phyloP scores from a whole-genome alignment of 2,797 vertebrate genomes.

The Silurus lanzhouensis region DNA sequence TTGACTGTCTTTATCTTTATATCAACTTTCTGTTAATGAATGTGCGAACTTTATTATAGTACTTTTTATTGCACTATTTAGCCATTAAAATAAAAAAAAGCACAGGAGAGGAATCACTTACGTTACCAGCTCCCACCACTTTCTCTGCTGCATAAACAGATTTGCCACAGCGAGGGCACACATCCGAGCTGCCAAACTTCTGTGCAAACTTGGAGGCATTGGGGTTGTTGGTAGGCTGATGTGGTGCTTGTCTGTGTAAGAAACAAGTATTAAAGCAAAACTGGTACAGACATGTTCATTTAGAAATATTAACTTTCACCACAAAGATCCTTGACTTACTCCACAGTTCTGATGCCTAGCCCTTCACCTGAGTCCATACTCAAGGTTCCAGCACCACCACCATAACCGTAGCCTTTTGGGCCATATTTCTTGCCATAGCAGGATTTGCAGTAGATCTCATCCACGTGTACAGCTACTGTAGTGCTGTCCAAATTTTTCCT shows the following conservation, averaged over 20 bases:
- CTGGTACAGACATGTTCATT: no score
- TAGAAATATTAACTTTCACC: not conserved
- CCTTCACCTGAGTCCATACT: conserved; percentile 89
- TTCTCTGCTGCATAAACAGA: conserved; percentile 93
- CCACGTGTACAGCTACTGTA: conserved; percentile 89
- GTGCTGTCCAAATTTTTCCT: conserved; percentile 97
- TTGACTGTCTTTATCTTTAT: not conserved
- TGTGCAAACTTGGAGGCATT: conserved; percentile 86
- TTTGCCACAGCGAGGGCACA: conserved; percentile 87
- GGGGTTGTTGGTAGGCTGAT: conserved; percentile 86
- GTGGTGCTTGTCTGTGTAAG: conserved; percentile 71
- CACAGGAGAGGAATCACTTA: conserved; percentile 65
- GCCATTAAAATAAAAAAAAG: not conserved
- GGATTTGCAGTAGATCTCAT: conserved; percentile 96
- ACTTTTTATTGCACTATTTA: not conserved
- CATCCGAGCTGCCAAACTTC: conserved; percentile 80
- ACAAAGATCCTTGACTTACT: conserved; percentile 73
- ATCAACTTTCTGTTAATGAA: not conserved
- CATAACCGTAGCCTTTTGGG: conserved; percentile 94
- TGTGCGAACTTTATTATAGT: not conserved
- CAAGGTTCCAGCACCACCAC: conserved; percentile 89
- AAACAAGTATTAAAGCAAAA: not conserved
- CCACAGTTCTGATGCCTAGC: conserved; percentile 86
- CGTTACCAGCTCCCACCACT: conserved; percentile 90
- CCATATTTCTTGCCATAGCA: conserved; percentile 97